These are phyloP conservation scores for Drosophila setifemur DNA, from an alignment of 1,140 invertebrate species.

Conservation along the genomic window DNA sequence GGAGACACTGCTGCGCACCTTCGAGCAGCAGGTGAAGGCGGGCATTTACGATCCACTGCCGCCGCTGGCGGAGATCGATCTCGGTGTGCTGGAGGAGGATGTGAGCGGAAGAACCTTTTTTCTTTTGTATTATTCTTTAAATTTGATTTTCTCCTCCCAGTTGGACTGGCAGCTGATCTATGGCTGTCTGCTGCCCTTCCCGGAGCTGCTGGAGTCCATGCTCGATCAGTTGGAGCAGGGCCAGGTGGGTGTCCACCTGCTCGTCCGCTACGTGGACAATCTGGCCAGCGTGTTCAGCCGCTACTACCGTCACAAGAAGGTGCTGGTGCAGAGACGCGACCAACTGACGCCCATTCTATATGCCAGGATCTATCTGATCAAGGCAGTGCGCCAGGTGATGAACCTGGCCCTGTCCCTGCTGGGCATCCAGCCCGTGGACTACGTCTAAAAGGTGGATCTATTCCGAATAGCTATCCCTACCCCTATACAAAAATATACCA, in stretches of 20 bases:
- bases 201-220: conserved; percentile 84
- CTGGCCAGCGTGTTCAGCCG: conserved; percentile 87
- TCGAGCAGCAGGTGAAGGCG: conserved; percentile 83
- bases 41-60: conserved; percentile 85
- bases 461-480: background rate
- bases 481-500: too few species aligned
- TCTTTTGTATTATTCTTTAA: background rate
- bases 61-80: conserved; percentile 84
- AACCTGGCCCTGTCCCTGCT: conserved; percentile 85
- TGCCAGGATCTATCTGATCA: conserved; percentile 87
- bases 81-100: conserved; percentile 85
- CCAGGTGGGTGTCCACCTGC: conserved; percentile 84
- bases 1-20: conserved; percentile 85
- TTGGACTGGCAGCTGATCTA: conserved; percentile 88
- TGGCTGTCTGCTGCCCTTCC: conserved; percentile 86
- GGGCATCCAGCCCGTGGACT: conserved; percentile 85
- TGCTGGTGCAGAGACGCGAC: conserved; percentile 84
- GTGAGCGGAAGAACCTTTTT: conserved; percentile 74
- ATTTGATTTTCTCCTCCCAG: conserved; percentile 8
- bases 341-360: conserved; percentile 86
- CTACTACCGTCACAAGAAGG: conserved; percentile 87
- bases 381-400: conserved; percentile 85
- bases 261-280: conserved; percentile 86
- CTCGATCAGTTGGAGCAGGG: conserved; percentile 83
- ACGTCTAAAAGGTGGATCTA: conserved; percentile 34